Base-by-base conservation (phyloP, 2,888 invertebrate species). In the Drosophila quinaria region DNA sequence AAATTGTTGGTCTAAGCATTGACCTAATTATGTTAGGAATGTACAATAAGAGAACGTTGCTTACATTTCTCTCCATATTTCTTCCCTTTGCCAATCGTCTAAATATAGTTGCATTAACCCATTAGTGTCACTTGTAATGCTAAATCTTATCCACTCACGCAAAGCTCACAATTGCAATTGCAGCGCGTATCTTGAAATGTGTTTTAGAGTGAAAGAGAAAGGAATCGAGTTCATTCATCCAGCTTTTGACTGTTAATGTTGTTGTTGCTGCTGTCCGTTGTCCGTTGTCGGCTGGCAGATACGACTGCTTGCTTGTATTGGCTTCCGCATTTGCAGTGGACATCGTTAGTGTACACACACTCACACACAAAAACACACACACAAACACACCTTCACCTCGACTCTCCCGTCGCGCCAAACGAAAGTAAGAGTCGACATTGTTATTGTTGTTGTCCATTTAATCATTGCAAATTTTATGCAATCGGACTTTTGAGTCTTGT, bases 381-480 rank as follows among this genome's bases (percentile, higher is more conserved):
- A n/a, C 17, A 22, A 29, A 31, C 64, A n/a, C 58, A 13, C 29
- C 41, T 46, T 1, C n/a, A 37, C n/a, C 13, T 19, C 31, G 19
- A 1, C 33, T n/a, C n/a, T 19, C 35, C 54, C 44, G 42, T 15
- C 49, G 47, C 6, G 29, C 44, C 58, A 60, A 86, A 71, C 79
- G 81, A 84, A 87, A 84, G 84, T 87, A 78, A 83, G 84, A 83
- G 68, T 39, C 35, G 37, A 46, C 49, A 50, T 44, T 31, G 42
- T 19, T 51, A 54, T 66, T 70, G 52, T 63, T 55, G 64, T 71
- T 70, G 71, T 60, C 65, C 87, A 74, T 77, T 85, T 80, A 85
- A 86, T 87, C 88, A 87, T 74, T 85, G 78, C 82, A 87, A 81
- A 87, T 87, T 89, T 89, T 89, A 84, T 84, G 84, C 84, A 89